A percentile compares a stretch with the other conserved stretches of the same genome.
Evolutionary conservation across 2,888 invertebrate genomes (phyloP).

Genomic region (Luperina nickerlii): DNA sequence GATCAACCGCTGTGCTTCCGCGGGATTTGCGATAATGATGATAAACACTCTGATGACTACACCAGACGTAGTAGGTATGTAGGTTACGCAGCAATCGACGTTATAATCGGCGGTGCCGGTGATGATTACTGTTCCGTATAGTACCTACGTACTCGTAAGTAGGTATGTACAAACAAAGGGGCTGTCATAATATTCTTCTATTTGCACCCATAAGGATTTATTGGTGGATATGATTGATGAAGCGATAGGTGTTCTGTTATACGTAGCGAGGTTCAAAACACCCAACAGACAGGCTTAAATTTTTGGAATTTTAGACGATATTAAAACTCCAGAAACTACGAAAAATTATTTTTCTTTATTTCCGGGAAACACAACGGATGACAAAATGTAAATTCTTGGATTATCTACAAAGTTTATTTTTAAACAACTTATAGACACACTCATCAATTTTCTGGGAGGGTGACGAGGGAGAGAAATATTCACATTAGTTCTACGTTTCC

Average conservation of each 20-base stretch:
- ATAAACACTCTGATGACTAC: conserved; percentile 42
- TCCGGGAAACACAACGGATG: conserved; percentile 21
- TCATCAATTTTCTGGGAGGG: conserved; percentile 58
- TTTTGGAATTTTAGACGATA: no score
- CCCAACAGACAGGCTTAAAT: neutral
- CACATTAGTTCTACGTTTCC: conserved; percentile 71
- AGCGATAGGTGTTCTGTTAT: conserved; percentile 4
- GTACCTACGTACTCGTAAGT: neutral
- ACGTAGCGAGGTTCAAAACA: neutral
- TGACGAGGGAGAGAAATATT: conserved; percentile 73
- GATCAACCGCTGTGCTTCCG: conserved; percentile 83
- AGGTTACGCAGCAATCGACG: conserved; percentile 14
- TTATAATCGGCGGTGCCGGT: neutral
- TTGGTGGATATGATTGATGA: conserved; percentile 4
- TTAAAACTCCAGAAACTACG: no score
- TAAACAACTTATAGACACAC: conserved; percentile 40
- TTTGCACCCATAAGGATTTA: neutral
- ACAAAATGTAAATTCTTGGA: conserved; percentile 37
- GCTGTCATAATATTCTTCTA: neutral
- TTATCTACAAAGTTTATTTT: conserved; percentile 42
- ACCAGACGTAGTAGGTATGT: conserved; percentile 41
- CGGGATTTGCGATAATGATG: conserved; percentile 78
- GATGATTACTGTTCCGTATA: neutral
- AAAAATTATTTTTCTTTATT: neutral
- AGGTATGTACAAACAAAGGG: no score